Evolutionary conservation across 2,888 invertebrate species (phyloP), one percentile per base, ranked within the genome.

Genomic region (Allolobophora icterica): DNA sequence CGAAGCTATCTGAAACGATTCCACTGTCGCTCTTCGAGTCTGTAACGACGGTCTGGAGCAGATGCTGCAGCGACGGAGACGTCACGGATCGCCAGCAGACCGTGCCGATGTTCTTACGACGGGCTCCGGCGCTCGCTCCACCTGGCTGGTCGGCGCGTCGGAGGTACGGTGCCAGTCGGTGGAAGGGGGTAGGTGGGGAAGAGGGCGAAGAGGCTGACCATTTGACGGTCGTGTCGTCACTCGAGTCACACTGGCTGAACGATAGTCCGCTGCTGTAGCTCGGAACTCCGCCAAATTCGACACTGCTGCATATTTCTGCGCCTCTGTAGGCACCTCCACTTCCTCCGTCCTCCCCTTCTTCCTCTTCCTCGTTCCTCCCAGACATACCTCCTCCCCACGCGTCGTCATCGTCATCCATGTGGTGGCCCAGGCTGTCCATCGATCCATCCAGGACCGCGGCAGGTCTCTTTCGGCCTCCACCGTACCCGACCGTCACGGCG

Each of bases 21-120:
- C 92, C 92, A 35, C 91, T 91, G 83, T 92, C 92, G 30, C 91
- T 91, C 58, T 84, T 35, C 24, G 87, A 90, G 83, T 90, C 89
- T 1, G 35, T n/a, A 13, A 42, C 83, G 84, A 35, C 84, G n/a
- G 33, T 52, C 33, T 89, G 89, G 24, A 42, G 24, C 34, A 90
- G 71, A 15, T 90, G 38, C n/a, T 52, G 40, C 17, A 38, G 84
- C n/a, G 90, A 84, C 40, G 90, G n/a, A 15, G 90, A 35, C 24
- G 89, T 40, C 34, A 87, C 87, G 34, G 87, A 34, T 87, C 87
- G 87, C 87, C 87, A 87, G 35, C 87, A 87, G 35, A 87, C 38
- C 87, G 87, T 35, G 87, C 87, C 87, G 35, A 35, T 38, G 35
- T 38, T 38, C 34, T 38, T 34, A 5, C 87, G 87, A 35, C 87